Evolutionary conservation across 2,797 vertebrate genomes (phyloP).

Genomic region (Molossus molossus): DNA sequence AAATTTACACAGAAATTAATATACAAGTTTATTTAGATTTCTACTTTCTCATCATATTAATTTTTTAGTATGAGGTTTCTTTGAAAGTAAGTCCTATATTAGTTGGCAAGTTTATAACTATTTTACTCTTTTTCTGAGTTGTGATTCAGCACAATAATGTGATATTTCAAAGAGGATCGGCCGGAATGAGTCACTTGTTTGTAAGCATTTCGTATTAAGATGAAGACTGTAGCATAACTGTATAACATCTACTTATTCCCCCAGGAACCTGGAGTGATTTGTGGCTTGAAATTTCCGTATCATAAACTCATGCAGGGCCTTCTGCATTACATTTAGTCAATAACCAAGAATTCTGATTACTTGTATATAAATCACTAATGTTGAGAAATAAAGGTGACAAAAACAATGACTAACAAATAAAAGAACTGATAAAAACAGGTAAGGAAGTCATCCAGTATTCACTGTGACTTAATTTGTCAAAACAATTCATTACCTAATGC

Average conservation of each 20-base stretch:
- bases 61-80: slow-evolving; percentile 70
- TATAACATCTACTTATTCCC: slow-evolving; percentile 57
- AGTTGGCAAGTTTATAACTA: slow-evolving; percentile 55
- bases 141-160: slow-evolving; percentile 38
- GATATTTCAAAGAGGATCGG: slow-evolving; percentile 66
- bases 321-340: slow-evolving; percentile 63
- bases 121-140: slow-evolving; percentile 58
- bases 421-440: slow-evolving; percentile 48
- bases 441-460: slow-evolving; percentile 28
- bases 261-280: slow-evolving; percentile 67
- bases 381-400: slow-evolving; percentile 71
- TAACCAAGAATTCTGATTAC: slow-evolving; percentile 70
- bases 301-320: slow-evolving; percentile 44
- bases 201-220: slow-evolving; percentile 63
- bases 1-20: slow-evolving; percentile 92
- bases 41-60: slow-evolving; percentile 89
- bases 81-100: slow-evolving; percentile 61
- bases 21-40: slow-evolving; percentile 86
- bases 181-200: slow-evolving; percentile 66
- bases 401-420: slow-evolving; percentile 65
- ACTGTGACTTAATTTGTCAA: slow-evolving; percentile 59
- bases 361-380: slow-evolving; percentile 56
- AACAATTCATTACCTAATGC: slow-evolving; percentile 13
- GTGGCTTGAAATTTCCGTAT: slow-evolving; percentile 62
- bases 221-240: slow-evolving; percentile 53